A percentile compares a stretch with the other conserved stretches of the same genome.
Evolutionary conservation across 2,113 vertebrate species (phyloP).

Genomic region (Bos taurus): DNA sequence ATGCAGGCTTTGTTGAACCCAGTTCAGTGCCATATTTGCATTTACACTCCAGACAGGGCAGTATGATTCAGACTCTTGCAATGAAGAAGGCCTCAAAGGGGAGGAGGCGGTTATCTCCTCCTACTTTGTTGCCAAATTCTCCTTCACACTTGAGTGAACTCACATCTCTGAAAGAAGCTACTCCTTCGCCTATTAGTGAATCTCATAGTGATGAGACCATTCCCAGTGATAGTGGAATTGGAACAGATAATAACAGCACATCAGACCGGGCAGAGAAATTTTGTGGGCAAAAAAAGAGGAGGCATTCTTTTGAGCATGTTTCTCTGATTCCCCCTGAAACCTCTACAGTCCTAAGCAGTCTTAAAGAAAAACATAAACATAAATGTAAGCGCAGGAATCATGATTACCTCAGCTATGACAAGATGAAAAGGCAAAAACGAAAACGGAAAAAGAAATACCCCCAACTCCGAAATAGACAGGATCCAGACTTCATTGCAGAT

Average conservation of each 20-base stretch:
- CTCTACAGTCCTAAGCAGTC: constrained; percentile 78
- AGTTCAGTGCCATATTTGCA: constrained; percentile 89
- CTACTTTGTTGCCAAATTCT: constrained; percentile 84
- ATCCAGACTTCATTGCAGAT: constrained; percentile 93
- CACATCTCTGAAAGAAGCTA: constrained; percentile 88
- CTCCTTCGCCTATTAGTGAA: constrained; percentile 95
- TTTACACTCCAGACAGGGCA: constrained; percentile 79
- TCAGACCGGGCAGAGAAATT: constrained; percentile 90
- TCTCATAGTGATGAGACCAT: constrained; percentile 95
- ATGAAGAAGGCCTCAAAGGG: constrained; percentile 88
- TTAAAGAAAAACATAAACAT: constrained; percentile 95
- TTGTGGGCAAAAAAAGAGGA: constrained; percentile 84
- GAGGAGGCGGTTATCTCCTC: constrained; percentile 81
- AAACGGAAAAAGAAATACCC: constrained; percentile 98
- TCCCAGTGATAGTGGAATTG: constrained; percentile 93
- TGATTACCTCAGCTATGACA: constrained; percentile 89
- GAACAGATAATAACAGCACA: constrained; percentile 93
- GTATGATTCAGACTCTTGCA: constrained; percentile 86
- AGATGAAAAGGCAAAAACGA: constrained; percentile 92
- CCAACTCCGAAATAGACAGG: constrained; percentile 87
- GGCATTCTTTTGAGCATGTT: constrained; percentile 88
- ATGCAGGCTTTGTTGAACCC: constrained; percentile 91
- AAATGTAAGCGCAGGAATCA: constrained; percentile 91
- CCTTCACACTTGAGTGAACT: constrained; percentile 93
- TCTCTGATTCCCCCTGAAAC: constrained; percentile 81